Evolutionary conservation across 2,113 vertebrate genomes (phyloP).

Genomic region (Cygnus atratus): DNA sequence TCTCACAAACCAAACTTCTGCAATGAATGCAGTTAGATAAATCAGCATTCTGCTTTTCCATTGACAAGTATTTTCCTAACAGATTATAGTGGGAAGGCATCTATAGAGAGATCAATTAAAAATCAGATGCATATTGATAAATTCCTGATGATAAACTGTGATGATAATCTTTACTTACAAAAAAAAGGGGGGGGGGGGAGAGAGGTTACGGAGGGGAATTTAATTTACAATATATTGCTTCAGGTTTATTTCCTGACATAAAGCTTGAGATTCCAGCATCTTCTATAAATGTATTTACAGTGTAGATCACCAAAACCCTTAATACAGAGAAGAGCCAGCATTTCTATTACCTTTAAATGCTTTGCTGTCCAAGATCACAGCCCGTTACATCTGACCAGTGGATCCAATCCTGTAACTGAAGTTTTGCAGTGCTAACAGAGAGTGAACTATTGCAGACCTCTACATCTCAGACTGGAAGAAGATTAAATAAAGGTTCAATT

Average conservation of each 20-base stretch:
- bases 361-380: neutral
- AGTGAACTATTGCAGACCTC: neutral
- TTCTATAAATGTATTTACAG: neutral
- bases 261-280: neutral
- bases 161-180: neutral
- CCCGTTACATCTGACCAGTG: neutral
- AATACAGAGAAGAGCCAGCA: neutral
- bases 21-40: neutral
- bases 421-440: neutral
- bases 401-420: neutral
- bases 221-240: neutral
- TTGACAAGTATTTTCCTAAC: neutral
- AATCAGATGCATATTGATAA: neutral
- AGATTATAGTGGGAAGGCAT: neutral
- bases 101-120: neutral
- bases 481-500: neutral
- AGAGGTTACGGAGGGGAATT: neutral
- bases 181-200: neutral
- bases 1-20: conserved; percentile 37
- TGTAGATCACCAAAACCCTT: neutral
- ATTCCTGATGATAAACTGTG: neutral
- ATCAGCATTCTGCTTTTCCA: conserved; percentile 31
- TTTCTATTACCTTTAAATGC: neutral
- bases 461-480: neutral
- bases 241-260: neutral